Conservation (phyloP, 2,113 vertebrate species). For the Cnemophilus loriae region DNA sequence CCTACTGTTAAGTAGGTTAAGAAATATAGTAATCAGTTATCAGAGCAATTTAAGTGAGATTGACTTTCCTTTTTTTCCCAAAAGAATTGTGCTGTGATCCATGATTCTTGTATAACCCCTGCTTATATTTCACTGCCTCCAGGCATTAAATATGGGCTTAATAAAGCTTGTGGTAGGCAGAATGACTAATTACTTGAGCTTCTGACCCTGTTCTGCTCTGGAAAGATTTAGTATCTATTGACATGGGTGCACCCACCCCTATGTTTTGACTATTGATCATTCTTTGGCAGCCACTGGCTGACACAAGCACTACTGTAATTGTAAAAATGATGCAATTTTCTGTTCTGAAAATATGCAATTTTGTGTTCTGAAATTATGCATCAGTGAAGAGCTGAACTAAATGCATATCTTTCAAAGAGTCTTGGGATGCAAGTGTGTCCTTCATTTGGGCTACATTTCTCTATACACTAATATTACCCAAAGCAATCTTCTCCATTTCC, state of each 20-base stretch:
- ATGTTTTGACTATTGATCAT: constrained; percentile 13
- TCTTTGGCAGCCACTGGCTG: neutral
- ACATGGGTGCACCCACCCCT: neutral
- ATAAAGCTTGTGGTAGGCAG: neutral
- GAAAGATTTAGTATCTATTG: constrained; percentile 2
- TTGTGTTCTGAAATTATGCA: neutral
- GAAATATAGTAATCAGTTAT: neutral
- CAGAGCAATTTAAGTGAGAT: neutral
- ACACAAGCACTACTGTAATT: neutral
- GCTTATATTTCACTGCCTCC: neutral
- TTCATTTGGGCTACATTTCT: neutral
- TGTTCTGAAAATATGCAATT: neutral
- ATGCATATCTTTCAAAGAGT: neutral
- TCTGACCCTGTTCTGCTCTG: neutral
- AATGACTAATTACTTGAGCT: constrained; percentile 8
- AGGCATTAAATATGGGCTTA: neutral
- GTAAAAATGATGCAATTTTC: neutral
- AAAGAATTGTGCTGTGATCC: neutral
- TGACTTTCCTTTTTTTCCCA: neutral
- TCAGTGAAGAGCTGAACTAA: neutral
- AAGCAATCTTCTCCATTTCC: neutral
- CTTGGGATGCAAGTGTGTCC: neutral
- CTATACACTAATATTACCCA: neutral
- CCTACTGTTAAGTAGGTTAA: neutral
- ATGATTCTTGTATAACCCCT: neutral